phyloP scores from a whole-genome alignment of 2,113 vertebrate genomes.

The Canis aureus region DNA sequence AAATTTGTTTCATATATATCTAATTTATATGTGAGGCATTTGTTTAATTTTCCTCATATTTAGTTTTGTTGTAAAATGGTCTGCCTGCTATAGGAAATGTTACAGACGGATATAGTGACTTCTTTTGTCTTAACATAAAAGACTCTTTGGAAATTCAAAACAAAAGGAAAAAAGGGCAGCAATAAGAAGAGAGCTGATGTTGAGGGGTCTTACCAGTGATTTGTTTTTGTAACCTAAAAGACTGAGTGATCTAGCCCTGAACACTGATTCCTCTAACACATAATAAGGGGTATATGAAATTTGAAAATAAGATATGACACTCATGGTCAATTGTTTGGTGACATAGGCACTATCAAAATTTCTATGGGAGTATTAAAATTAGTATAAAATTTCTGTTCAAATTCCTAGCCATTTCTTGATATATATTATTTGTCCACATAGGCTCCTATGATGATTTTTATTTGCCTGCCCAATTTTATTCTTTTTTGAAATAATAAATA shows the following conservation, averaged over 20 bases:
- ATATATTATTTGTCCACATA: not conserved
- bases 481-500: not conserved
- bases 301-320: not conserved
- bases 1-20: not conserved
- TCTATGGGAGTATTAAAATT: not conserved
- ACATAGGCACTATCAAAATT: not conserved
- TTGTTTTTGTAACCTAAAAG: not conserved
- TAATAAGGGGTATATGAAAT: not conserved
- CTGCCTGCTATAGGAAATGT: not conserved
- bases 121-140: not conserved
- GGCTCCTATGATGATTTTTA: not conserved
- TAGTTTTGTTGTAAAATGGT: slow-evolving; percentile 25
- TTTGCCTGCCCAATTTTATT: not conserved
- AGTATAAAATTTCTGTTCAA: not conserved
- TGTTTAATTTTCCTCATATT: not conserved
- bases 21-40: not conserved
- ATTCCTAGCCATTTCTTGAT: not conserved
- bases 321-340: not conserved
- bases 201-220: not conserved
- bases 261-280: not conserved
- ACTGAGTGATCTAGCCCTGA: not conserved
- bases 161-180: not conserved
- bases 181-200: not conserved
- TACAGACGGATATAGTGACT: not conserved
- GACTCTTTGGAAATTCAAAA: not conserved